Base-by-base conservation (phyloP, 2,888 invertebrate species). In the Notocelia uddmanniana region DNA sequence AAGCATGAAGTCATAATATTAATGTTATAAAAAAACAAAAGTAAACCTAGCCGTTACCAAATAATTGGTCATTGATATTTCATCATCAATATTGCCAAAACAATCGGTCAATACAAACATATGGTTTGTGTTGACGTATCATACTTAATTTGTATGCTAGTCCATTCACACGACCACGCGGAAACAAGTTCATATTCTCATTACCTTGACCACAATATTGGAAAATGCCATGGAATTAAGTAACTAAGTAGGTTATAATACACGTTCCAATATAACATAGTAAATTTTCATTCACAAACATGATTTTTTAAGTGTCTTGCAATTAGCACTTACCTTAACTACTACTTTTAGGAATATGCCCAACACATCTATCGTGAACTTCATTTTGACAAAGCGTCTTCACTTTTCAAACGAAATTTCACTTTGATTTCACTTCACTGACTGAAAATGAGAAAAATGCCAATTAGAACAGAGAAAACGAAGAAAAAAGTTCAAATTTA, bases 311-410 rank as follows among this genome's bases (percentile, higher is more conserved):
- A 60, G 5, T 18, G 8, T 18, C 26, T 45, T 60, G 45, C 26
- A 45, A 48, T 60, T 62, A 71, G 48, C 73, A 89, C 92, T 88
- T 86, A 94, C 94, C 92, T 83, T 93, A 79, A 94, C 80, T 63
- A 94, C 94, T 74, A 94, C 89, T 89, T 94, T 94, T 74, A 94
- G 87, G 81, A 94, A 94, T 76, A 94, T 88, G 74, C 94, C 94
- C 85, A 94, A 81, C 19, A 94, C 94, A 73, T 94, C 94, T 62
- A 94, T 85, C 0, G 93, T 90, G 81, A 94, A 94, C 89, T 94
- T 94, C 94, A 94, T 94, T 76, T 87, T 90, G 87, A 63, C 74
- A 54, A 74, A 73, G 74, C 75, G 55, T 54, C 72, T 71, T 64
- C 64, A 71, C 74, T 60, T 66, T 59, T 76, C 74, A 68, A 76